A percentile compares a stretch with the other conserved stretches of the same genome.
These are phyloP conservation scores for Microctenopoma stevenorrisi DNA, from an alignment of 2,797 vertebrate genomes.

Conservation along the genomic window DNA sequence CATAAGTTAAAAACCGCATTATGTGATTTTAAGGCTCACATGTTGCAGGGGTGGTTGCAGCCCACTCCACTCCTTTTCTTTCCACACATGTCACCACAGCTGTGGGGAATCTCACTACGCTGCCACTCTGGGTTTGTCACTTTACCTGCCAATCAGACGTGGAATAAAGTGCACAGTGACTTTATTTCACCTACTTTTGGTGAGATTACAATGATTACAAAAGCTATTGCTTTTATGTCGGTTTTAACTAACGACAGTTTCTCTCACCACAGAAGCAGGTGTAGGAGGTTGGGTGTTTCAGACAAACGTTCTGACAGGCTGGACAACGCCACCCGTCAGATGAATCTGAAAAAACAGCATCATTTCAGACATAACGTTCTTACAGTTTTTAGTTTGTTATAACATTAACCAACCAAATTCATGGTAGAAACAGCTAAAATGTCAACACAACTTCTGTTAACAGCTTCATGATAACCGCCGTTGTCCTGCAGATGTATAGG, in stretches of 20 bases:
- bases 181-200: not conserved
- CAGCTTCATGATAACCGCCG: conserved; percentile 9
- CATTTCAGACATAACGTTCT: not conserved
- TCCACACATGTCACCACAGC: conserved; percentile 97
- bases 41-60: conserved; percentile 97
- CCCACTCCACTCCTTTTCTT: conserved; percentile 92
- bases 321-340: conserved; percentile 96
- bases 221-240: too few relatives aligned
- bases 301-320: conserved; percentile 94
- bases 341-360: conserved; percentile 81
- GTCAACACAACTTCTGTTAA: conserved; percentile 7
- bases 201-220: too few relatives aligned
- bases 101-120: conserved; percentile 97
- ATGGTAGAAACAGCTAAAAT: conserved; percentile 38
- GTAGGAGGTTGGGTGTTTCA: conserved; percentile 89
- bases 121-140: conserved; percentile 98
- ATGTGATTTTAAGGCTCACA: conserved; percentile 84
- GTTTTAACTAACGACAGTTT: not conserved
- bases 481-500: not conserved
- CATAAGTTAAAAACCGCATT: not conserved
- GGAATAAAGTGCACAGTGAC: not conserved
- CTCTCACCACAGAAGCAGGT: conserved; percentile 96
- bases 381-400: not conserved
- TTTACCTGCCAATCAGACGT: conserved; percentile 84
- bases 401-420: conserved; percentile 3